Evolutionary conservation across 2,113 vertebrate species (phyloP), one percentile per base, ranked within the genome.

Genomic region (Passer domesticus): DNA sequence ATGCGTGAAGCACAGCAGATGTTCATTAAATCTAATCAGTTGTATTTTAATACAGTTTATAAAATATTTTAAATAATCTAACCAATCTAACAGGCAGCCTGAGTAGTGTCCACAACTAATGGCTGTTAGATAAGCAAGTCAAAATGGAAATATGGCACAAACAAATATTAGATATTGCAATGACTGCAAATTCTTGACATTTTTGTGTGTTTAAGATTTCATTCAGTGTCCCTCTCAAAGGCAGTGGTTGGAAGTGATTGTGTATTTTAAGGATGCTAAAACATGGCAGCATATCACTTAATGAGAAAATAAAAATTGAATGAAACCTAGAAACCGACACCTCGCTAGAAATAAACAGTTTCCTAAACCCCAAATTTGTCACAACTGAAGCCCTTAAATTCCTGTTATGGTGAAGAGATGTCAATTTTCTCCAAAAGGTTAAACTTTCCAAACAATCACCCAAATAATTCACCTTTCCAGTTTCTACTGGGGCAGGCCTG

Each of bases 1-100:
- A 95, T 85, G 74, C 83, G 92, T 24, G 44, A 92, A 89, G 89
- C 85, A 83, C n/a, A 41, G 93, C 83, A 92, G 83, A 93, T 83
- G 88, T 87, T 97, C 74, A 83, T 92, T 96, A 93, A 58, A 92
- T 63, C 74, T 86, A 39, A 96, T 94, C 90, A 94, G 77, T 58
- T 90, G 55, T 62, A 55, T 59, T 94, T 70, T 76, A 75, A 64
- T 44, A 75, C 28, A 80, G 80, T 80, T 92, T 87, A 39, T 59
- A 72, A 94, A 89, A 68, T 62, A 92, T 66, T 78, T 89, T 39
- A 89, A 85, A 92, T 70, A 75, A 96, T 78, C 59, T 79, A 69
- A 91, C 47, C 47, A 50, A 83, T 60, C 52, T 93, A 81, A 86
- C 13, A 86, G 83, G 49, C 31, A 76, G 56, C 19, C 41, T 70